These are phyloP conservation scores for Drosophila funebris DNA, from an alignment of 1,140 invertebrate genomes.

Conservation along the genomic window DNA sequence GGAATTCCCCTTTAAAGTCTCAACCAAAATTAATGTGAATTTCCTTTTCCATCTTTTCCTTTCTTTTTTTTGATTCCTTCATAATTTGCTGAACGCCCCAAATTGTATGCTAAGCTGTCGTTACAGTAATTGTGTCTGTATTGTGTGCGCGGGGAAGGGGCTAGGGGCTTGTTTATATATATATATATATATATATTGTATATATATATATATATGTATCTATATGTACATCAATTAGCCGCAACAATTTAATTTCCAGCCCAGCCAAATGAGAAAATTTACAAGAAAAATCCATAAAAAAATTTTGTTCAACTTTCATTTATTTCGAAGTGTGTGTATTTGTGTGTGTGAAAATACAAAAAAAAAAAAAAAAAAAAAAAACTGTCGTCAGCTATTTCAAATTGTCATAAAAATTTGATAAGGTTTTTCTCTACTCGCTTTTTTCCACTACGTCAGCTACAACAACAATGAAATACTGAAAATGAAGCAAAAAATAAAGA, in stretches of 20 bases:
- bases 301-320: constrained; percentile 57
- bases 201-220: neutral
- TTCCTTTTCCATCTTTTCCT: neutral
- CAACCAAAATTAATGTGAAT: constrained; percentile 23
- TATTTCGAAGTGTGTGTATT: neutral
- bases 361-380: constrained; percentile 33
- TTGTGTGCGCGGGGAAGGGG: neutral
- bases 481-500: constrained; percentile 29
- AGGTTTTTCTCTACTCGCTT: constrained; percentile 55
- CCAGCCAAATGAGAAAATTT: constrained; percentile 51
- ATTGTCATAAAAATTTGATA: constrained; percentile 77
- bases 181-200: neutral
- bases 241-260: constrained; percentile 69
- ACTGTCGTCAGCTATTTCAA: constrained; percentile 76
- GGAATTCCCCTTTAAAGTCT: neutral
- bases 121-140: constrained; percentile 47
- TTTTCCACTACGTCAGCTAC: constrained; percentile 61
- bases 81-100: constrained; percentile 31
- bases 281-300: constrained; percentile 78
- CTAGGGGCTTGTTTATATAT: neutral
- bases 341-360: constrained; percentile 16
- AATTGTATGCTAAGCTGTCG: constrained; percentile 72
- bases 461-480: constrained; percentile 34
- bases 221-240: constrained; percentile 67
- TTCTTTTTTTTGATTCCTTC: neutral